phyloP scores from a whole-genome alignment of 2,888 invertebrate genomes.

The Hesperia comma region DNA sequence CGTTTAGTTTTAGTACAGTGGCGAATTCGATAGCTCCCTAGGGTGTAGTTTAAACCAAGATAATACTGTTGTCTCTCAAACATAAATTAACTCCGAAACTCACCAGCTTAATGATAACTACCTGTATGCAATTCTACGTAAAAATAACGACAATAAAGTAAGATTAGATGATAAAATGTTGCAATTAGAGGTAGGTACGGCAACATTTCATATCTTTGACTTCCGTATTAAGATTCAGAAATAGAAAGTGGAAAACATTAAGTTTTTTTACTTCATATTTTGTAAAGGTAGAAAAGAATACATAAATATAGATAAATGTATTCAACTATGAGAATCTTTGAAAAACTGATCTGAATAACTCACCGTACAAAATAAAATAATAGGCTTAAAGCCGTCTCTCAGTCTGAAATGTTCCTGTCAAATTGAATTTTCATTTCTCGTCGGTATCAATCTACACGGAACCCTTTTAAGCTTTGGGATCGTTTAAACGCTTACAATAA shows the following conservation, averaged over 20 bases:
- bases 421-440: slow-evolving; percentile 36
- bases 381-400: slow-evolving; percentile 28
- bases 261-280: no score
- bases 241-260: no score
- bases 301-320: not conserved
- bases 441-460: slow-evolving; percentile 25
- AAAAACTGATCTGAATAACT: not conserved
- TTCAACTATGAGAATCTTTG: not conserved
- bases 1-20: slow-evolving; percentile 15
- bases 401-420: slow-evolving; percentile 28
- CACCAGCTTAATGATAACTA: no score
- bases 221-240: no score
- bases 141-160: no score
- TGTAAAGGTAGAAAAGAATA: no score
- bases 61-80: slow-evolving; percentile 22
- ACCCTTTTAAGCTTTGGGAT: slow-evolving; percentile 31
- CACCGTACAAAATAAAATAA: slow-evolving; percentile 26
- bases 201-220: no score
- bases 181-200: no score
- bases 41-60: slow-evolving; percentile 27
- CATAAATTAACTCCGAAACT: slow-evolving; percentile 25
- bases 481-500: slow-evolving; percentile 34
- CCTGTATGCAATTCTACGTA: no score
- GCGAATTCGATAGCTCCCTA: slow-evolving; percentile 18
- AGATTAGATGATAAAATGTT: no score